phyloP scores from a whole-genome alignment of 1,140 invertebrate species.

The Mamestra configurata region DNA sequence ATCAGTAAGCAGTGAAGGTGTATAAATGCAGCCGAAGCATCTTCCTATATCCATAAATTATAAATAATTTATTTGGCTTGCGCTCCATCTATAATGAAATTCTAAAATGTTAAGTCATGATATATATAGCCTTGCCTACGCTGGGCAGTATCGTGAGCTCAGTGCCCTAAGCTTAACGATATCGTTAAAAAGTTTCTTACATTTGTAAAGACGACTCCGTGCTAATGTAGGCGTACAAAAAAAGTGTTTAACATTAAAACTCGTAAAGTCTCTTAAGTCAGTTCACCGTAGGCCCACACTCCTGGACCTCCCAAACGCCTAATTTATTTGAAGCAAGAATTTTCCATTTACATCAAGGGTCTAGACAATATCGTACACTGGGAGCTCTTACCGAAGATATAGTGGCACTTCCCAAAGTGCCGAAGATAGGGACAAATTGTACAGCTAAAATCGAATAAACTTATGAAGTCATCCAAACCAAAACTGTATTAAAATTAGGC shows the following conservation, averaged over 20 bases:
- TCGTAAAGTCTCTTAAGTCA: constrained; percentile 23
- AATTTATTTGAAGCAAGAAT: constrained; percentile 39
- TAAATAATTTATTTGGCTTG: neutral
- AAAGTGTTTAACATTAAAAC: constrained; percentile 33
- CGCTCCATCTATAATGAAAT: neutral
- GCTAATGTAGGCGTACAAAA: constrained; percentile 20
- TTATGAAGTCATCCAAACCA: constrained; percentile 8
- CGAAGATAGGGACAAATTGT: neutral
- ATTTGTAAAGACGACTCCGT: constrained; percentile 21
- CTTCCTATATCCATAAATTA: constrained; percentile 16
- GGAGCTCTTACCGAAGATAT: constrained; percentile 3
- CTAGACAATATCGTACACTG: neutral
- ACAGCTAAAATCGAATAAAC: neutral
- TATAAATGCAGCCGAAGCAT: neutral
- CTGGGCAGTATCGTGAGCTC: constrained; percentile 23
- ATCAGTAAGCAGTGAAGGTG: constrained; percentile 5
- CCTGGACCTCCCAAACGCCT: neutral
- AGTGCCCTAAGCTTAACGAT: constrained; percentile 28
- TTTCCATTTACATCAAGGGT: constrained; percentile 31
- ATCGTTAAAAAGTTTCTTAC: constrained; percentile 47
- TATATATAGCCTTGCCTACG: constrained; percentile 14
- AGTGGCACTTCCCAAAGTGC: neutral
- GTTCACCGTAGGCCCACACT: neutral
- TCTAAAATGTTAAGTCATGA: constrained; percentile 23
- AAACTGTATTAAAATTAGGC: constrained; percentile 10